Evolutionary conservation across 2,113 vertebrate genomes (phyloP), one percentile per base, ranked within the genome.

Genomic region (Thomomys bottae): DNA sequence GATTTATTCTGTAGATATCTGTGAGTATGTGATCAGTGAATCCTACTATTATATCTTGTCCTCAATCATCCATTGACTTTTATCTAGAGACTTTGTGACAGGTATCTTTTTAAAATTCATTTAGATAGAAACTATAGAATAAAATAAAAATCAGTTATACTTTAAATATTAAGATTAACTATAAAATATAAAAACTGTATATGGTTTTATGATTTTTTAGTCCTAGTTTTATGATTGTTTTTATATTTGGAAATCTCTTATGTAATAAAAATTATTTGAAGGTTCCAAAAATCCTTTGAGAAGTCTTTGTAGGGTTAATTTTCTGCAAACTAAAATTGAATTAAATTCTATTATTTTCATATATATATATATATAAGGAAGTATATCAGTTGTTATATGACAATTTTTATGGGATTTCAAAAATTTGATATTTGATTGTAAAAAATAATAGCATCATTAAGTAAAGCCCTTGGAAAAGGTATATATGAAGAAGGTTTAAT

Each of bases 251-350:
- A 3, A 84, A 72, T 91, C 40, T 77, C 26, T 79, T 77, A 38
- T 80, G 36, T 67, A 79, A 85, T 32, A 32, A 10, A 84, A 83
- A 88, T 82, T 40, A 68, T 90, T 77, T 82, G 85, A 95, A 66
- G 49, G 30, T 17, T 70, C 18, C 84, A 32, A 79, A 2, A 17
- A 89, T 72, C 85, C 79, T 94, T 94, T 85, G 63, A 86, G 76
- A 91, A 94, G 83, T 88, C 38, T 93, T 87, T 88, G 40, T 94
- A 61, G 57, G 63, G 3, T 86, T 92, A 92, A 82, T 72, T 80
- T 96, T 21, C 34, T 88, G 72, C 59, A 91, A 89, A 91, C 90
- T 84, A 95, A 94, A 95, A n/a, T n/a, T n/a, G n/a, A n/a, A 94
- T 88, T 83, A 88, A 92, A 85, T 93, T 6, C 38, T 86, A 18